Base-by-base conservation (phyloP, 2,113 vertebrate genomes). In the Junco hyemalis region DNA sequence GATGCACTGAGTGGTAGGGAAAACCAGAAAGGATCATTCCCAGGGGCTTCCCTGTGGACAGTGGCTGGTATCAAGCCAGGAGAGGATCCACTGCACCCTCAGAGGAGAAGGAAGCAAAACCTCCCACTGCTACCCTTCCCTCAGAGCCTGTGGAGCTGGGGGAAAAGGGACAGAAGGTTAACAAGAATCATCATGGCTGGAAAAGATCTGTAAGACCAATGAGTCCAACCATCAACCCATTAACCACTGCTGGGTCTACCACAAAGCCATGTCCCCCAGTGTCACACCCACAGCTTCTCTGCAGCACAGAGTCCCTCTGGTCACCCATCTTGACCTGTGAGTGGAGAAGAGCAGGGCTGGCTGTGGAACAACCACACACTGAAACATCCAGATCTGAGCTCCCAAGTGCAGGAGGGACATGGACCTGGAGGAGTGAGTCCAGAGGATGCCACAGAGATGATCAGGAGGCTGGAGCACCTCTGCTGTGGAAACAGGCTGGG, bases 381-480 rank as follows among this genome's bases (percentile, higher is more conserved):
- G 72, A 31, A 28, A 68, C 1, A 0, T 8, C 11, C 53, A 69
- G 7, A 12, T 10, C 38, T 38, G 54, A 44, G 18, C 0, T 10
- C 22, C 33, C 54, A 36, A 5, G 26, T 4, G 3, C 4, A 17
- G 18, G 18, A 45, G 19, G 38, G 38, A 60, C 53, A 33, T 9
- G 18, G 83, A 44, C 3, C 26, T 33, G 64, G 18, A 23, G 33
- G 63, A 77, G 36, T 8, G 26, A 51, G 38, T 28, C 26, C 72
- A 60, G 36, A 51, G 45, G 18, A 69, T 18, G 64, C 12, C 54
- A 60, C 38, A 60, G 11, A 26, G 63, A 15, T 19, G 45, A 20
- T 28, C 54, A 77, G 72, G 54, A 44, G 53, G 26, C 22, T 44
- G 71, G 14, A 86, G 33, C 22, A 44, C 7, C 17, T 33, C 44